Percentiles rank a stretch among this genome's conserved stretches.
phyloP scores from a whole-genome alignment of 2,113 vertebrate species.

The Scomber japonicus region DNA sequence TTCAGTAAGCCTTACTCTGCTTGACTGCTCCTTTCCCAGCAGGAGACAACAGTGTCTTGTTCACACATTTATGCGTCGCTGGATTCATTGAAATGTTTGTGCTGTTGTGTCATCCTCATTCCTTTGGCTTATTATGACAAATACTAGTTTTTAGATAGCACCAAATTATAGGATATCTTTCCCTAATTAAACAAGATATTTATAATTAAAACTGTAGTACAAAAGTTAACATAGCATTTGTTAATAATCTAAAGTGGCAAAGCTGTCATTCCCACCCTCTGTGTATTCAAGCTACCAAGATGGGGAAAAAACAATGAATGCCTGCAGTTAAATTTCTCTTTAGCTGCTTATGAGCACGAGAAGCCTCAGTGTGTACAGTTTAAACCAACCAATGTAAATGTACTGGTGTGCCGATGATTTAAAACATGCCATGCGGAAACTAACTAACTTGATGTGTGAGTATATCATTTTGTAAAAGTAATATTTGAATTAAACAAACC shows the following conservation, averaged over 20 bases:
- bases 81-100: constrained; percentile 39
- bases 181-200: constrained; percentile 40
- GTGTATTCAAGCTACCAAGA: constrained; percentile 21
- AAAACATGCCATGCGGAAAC: constrained; percentile 23
- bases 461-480: constrained; percentile 8
- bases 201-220: neutral
- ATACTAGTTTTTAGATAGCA: constrained; percentile 5
- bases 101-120: constrained; percentile 26
- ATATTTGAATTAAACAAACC: constrained; percentile 16
- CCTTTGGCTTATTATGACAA: constrained; percentile 20
- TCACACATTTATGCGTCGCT: constrained; percentile 40
- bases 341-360: constrained; percentile 14
- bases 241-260: constrained; percentile 34
- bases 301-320: constrained; percentile 16
- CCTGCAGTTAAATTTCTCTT: constrained; percentile 38
- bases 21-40: constrained; percentile 51
- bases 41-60: constrained; percentile 34
- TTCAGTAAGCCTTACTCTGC: constrained; percentile 36
- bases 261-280: constrained; percentile 12
- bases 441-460: neutral
- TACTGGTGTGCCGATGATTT: neutral
- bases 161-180: constrained; percentile 11
- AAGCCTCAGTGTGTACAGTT: constrained; percentile 15
- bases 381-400: constrained; percentile 12
- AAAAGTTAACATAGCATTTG: constrained; percentile 17